phyloP scores from a whole-genome alignment of 2,888 invertebrate genomes.

The Mesorhabditis belari region DNA sequence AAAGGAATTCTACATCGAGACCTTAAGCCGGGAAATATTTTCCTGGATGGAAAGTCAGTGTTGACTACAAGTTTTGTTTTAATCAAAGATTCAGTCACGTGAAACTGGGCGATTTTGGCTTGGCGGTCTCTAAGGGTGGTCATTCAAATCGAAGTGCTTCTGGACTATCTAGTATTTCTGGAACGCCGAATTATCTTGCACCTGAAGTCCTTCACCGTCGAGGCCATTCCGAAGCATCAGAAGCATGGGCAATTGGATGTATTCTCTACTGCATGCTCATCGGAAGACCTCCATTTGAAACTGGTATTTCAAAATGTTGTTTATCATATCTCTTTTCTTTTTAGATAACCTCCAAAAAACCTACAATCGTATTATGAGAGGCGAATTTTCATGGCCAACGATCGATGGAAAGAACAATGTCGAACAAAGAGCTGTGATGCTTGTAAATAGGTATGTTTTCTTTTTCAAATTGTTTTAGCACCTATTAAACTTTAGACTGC shows the following conservation, averaged over 20 bases:
- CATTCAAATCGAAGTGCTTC: not conserved
- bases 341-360: not conserved
- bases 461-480: not conserved
- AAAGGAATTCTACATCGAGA: not conserved
- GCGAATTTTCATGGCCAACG: not conserved
- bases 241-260: slow-evolving; percentile 64
- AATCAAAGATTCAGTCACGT: not conserved
- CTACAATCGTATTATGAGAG: not conserved
- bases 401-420: no score
- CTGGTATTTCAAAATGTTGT: slow-evolving; percentile 39
- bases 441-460: not conserved
- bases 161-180: no score
- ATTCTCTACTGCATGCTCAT: slow-evolving; percentile 62
- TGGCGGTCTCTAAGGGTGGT: not conserved
- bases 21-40: not conserved
- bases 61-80: no score
- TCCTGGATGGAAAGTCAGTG: no score
- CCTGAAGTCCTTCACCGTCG: slow-evolving; percentile 57
- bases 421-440: no score
- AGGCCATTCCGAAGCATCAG: slow-evolving; percentile 63
- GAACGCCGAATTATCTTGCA: slow-evolving; percentile 65
- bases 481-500: not conserved
- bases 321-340: no score
- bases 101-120: not conserved
- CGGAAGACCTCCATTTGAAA: slow-evolving; percentile 64